Evolutionary conservation across 2,888 invertebrate genomes (phyloP), one percentile per base, ranked within the genome.

Genomic region (Theodoxus fluviatilis): DNA sequence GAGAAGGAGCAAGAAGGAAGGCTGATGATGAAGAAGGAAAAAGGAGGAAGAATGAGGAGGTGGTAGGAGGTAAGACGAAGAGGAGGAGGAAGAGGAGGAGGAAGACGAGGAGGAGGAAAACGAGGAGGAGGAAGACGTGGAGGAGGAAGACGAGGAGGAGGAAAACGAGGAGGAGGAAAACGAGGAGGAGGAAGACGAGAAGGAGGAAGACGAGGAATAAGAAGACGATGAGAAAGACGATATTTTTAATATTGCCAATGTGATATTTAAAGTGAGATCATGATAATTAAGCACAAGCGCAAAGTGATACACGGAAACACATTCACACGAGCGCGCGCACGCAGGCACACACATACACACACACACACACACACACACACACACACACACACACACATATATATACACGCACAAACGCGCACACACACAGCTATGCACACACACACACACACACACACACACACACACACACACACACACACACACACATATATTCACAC

Each of bases 361-460:
- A 52, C 52, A 52, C 18, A 52, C 52, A 52, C 52, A 52, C 1
- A 9, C 22, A 52, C 6, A 7, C 22, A 52, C 6, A 9, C 15
- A 52, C 6, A 4, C 52, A 52, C 18, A 2, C 52, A 52, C 52
- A 52, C 52, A 52, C 52, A 52, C 52, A 52, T 28, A 52, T 28
- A 52, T 28, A 52, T 28, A 43, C 43, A 43, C 43, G 15, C 43
- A 43, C 43, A 43, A 7, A 43, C 43, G 15, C 43, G 15, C 43
- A 43, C 43, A 43, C 52, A 52, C 52, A 52, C 52, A 52, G 25
- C 22, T 18, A 52, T 52, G n/a, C 52, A 49, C 49, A 49, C 49
- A 49, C 49, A 49, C 49, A 49, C 49, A 49, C 49, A 49, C 49
- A 49, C 49, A 49, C 49, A 49, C 49, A 49, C 49, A 49, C 49